Evolutionary conservation across 2,113 vertebrate genomes (phyloP).

Genomic region (Chrysemys picta): DNA sequence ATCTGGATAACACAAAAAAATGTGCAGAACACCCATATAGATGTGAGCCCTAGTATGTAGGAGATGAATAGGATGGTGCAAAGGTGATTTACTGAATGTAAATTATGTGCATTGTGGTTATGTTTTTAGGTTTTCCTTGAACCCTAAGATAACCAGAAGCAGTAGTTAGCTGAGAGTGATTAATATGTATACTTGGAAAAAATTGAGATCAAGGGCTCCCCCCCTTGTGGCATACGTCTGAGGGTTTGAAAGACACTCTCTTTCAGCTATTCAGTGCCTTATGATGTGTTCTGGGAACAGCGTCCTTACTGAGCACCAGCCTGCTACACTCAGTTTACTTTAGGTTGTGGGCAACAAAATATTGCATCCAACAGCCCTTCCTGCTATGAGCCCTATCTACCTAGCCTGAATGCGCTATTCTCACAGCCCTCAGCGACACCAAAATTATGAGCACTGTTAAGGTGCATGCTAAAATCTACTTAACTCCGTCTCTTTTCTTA

Average conservation of each 20-base stretch:
- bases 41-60: neutral
- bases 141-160: neutral
- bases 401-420: accelerated
- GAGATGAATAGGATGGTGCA: neutral
- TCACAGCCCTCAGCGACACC: neutral
- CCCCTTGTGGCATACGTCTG: neutral
- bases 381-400: neutral
- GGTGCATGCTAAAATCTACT: neutral
- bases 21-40: accelerated
- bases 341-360: neutral
- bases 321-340: neutral
- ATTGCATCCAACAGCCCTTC: neutral
- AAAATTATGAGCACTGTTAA: neutral
- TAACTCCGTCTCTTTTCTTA: neutral
- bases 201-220: neutral
- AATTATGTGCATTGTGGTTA: neutral
- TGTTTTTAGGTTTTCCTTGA: neutral
- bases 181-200: neutral
- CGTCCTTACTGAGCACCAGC: neutral
- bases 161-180: neutral
- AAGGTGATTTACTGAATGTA: neutral
- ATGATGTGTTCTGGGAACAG: neutral
- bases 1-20: accelerated
- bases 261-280: neutral
- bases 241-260: neutral